phyloP scores from a whole-genome alignment of 2,888 invertebrate species.

The Dysmachus trigonus region DNA sequence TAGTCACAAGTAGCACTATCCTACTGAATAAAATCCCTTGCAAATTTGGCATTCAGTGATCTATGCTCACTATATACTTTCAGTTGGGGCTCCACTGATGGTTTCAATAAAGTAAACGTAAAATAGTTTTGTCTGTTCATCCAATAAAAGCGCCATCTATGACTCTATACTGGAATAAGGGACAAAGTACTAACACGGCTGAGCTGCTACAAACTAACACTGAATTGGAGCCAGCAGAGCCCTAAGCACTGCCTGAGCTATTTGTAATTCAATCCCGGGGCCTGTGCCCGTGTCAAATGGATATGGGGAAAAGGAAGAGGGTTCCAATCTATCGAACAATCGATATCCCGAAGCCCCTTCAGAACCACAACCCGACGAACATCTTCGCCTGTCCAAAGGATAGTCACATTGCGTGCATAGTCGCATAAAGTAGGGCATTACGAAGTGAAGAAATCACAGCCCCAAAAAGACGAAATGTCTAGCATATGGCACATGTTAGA shows the following conservation, averaged over 20 bases:
- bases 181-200: not conserved
- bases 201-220: slow-evolving; percentile 6
- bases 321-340: not conserved
- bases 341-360: not conserved
- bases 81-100: not conserved
- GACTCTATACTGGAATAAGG: not conserved
- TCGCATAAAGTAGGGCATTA: not conserved
- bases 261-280: slow-evolving; percentile 31
- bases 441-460: not conserved
- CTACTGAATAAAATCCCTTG: not conserved
- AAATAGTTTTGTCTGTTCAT: not conserved
- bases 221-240: not conserved
- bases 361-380: not conserved
- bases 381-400: not conserved
- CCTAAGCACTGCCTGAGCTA: slow-evolving; percentile 1
- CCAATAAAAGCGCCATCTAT: slow-evolving; percentile 2
- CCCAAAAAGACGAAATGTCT: not conserved
- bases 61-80: not conserved
- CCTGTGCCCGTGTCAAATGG: not conserved
- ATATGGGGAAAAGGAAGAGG: not conserved
- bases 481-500: not conserved
- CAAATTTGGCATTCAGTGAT: not conserved
- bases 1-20: not conserved
- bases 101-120: not conserved
- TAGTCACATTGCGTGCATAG: not conserved